phyloP scores from a whole-genome alignment of 2,113 vertebrate genomes.

The Bostrychus sinensis region DNA sequence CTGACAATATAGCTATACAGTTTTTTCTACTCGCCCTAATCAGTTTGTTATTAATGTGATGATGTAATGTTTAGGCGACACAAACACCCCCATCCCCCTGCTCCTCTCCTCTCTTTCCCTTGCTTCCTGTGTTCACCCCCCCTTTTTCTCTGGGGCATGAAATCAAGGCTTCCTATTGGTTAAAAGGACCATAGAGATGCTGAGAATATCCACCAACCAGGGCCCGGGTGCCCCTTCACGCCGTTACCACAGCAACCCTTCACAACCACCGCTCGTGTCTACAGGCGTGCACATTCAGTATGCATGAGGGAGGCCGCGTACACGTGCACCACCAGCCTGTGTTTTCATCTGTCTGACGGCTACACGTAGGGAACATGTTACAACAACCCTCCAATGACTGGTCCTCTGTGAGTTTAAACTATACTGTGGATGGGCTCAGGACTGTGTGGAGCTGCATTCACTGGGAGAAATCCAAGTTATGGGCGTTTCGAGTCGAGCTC shows the following conservation, averaged over 20 bases:
- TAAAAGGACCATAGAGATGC: slow-evolving; percentile 74
- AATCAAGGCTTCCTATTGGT: slow-evolving; percentile 64
- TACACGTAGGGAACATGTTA: slow-evolving; percentile 25
- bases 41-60: slow-evolving; percentile 44
- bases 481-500: no score
- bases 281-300: slow-evolving; percentile 16
- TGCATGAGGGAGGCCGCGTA: slow-evolving; percentile 18
- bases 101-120: slow-evolving; percentile 30
- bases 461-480: slow-evolving; percentile 17
- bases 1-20: background rate
- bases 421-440: slow-evolving; percentile 16
- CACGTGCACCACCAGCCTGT: slow-evolving; percentile 10
- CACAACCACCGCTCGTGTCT: slow-evolving; percentile 64
- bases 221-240: slow-evolving; percentile 70
- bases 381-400: slow-evolving; percentile 35
- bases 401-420: slow-evolving; percentile 26
- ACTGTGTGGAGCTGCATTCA: slow-evolving; percentile 10
- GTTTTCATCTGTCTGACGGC: slow-evolving; percentile 27
- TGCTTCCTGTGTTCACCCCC: slow-evolving; percentile 54
- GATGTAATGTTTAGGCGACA: slow-evolving; percentile 67
- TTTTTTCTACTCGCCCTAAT: background rate
- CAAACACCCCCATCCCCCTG: slow-evolving; percentile 55
- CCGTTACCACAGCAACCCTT: slow-evolving; percentile 79
- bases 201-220: slow-evolving; percentile 82
- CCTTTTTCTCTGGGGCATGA: slow-evolving; percentile 62